phyloP scores from a whole-genome alignment of 2,888 invertebrate genomes.

The Apomyelois bistriatella region DNA sequence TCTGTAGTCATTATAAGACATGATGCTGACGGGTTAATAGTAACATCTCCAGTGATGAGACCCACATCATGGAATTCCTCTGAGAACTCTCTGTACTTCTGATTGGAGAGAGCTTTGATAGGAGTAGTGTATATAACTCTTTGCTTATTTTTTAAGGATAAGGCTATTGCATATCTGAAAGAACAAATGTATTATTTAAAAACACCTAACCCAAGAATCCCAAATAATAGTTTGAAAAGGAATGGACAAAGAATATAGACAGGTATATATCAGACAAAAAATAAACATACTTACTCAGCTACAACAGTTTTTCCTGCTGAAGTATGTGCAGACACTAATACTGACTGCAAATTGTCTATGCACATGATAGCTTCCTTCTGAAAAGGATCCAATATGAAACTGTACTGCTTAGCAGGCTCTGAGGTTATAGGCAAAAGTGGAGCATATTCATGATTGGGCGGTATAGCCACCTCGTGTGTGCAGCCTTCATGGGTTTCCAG shows the following conservation, averaged over 20 bases:
- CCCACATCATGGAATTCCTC: slow-evolving; percentile 99
- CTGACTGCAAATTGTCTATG: slow-evolving; percentile 98
- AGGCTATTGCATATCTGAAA: slow-evolving; percentile 94
- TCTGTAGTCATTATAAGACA: slow-evolving; percentile 99
- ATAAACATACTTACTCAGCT: slow-evolving; percentile 88
- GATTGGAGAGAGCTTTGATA: slow-evolving; percentile 99
- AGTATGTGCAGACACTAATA: slow-evolving; percentile 99
- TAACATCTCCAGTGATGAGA: slow-evolving; percentile 98
- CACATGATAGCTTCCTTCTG: slow-evolving; percentile 98
- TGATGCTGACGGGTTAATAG: slow-evolving; percentile 98
- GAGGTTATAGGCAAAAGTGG: slow-evolving; percentile 77
- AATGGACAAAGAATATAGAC: background rate
- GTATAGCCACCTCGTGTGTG: slow-evolving; percentile 97
- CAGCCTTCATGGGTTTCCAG: slow-evolving; percentile 95
- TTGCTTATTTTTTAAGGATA: slow-evolving; percentile 95
- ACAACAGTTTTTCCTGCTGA: slow-evolving; percentile 99
- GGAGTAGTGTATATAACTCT: slow-evolving; percentile 99
- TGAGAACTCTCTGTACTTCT: slow-evolving; percentile 98
- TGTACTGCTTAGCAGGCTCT: slow-evolving; percentile 94
- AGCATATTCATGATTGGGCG: slow-evolving; percentile 90
- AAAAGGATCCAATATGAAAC: slow-evolving; percentile 97
- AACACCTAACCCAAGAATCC: no score
- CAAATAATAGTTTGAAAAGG: no score
- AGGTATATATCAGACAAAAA: background rate
- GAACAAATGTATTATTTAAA: slow-evolving; percentile 3